Evolutionary conservation across 2,797 vertebrate genomes (phyloP).

Genomic region (Thamnophis elegans): DNA sequence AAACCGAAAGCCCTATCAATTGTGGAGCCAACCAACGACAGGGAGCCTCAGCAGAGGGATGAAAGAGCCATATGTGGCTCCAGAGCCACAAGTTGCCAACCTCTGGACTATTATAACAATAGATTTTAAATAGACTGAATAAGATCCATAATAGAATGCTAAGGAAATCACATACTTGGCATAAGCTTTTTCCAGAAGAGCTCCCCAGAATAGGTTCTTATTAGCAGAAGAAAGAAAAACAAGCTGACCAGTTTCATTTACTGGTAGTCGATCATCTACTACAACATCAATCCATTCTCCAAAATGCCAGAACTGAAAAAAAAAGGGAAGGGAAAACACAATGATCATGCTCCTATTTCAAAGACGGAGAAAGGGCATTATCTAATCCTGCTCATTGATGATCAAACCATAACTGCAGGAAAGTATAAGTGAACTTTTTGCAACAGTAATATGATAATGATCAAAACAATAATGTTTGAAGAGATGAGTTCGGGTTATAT

Average conservation of each 20-base stretch:
- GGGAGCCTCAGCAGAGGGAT: too few relatives aligned
- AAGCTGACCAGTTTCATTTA: slow-evolving; percentile 61
- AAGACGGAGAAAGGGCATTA: slow-evolving; percentile 16
- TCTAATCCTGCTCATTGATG: neutral
- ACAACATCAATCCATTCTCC: slow-evolving; percentile 70
- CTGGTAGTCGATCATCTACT: slow-evolving; percentile 66
- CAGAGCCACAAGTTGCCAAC: too few relatives aligned
- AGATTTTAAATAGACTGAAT: neutral
- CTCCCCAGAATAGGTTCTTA: slow-evolving; percentile 84
- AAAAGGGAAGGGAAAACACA: slow-evolving; percentile 23
- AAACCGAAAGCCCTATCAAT: too few relatives aligned
- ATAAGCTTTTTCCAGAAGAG: slow-evolving; percentile 88
- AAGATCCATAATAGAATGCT: slow-evolving; percentile 39
- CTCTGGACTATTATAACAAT: neutral
- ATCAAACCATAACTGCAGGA: neutral
- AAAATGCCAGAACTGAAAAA: slow-evolving; percentile 72
- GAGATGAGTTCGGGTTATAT: neutral
- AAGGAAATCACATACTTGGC: slow-evolving; percentile 80
- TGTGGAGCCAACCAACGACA: too few relatives aligned
- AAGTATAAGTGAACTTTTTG: neutral
- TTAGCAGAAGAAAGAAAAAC: slow-evolving; percentile 80
- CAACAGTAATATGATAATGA: neutral
- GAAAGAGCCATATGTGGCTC: too few relatives aligned
- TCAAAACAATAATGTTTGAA: neutral
- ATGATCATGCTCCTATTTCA: neutral